Conservation (phyloP, 1,140 invertebrate species). For the Drosophila bifasciata region DNA sequence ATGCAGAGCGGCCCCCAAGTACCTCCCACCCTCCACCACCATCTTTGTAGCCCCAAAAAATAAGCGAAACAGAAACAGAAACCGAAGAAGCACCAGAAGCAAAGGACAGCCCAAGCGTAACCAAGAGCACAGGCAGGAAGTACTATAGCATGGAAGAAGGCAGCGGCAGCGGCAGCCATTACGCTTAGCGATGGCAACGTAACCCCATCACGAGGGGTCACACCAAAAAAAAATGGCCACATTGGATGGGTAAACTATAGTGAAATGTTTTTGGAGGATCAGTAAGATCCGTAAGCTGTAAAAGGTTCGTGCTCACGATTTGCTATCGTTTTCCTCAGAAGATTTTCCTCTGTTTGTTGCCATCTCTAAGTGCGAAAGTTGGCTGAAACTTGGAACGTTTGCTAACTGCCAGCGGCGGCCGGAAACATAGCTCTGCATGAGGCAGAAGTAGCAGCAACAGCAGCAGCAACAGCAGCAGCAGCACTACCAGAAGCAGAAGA, state of each 20-base stretch:
- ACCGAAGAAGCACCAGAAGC: constrained; percentile 36
- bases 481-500: constrained; percentile 8
- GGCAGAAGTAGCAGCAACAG: constrained; percentile 25
- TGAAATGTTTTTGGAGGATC: not conserved
- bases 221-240: not conserved
- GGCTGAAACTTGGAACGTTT: constrained; percentile 52
- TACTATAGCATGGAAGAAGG: constrained; percentile 25
- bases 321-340: not conserved
- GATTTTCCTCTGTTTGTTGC: constrained; percentile 21
- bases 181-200: constrained; percentile 6
- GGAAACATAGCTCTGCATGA: constrained; percentile 73
- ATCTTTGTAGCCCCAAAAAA: constrained; percentile 32
- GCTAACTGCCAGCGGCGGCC: constrained; percentile 73
- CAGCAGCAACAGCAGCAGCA: constrained; percentile 8
- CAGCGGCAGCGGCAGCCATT: constrained; percentile 30
- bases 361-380: constrained; percentile 53
- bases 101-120: constrained; percentile 62
- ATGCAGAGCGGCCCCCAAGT: constrained; percentile 36
- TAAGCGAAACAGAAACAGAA: constrained; percentile 48
- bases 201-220: not conserved
- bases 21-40: not conserved
- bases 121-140: constrained; percentile 59
- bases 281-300: not conserved
- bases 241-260: too few species aligned
- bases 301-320: not conserved